A percentile compares a stretch with the other conserved stretches of the same genome.
These are phyloP conservation scores for Aphyosemion australe DNA, from an alignment of 2,113 vertebrate genomes.

Conservation along the genomic window DNA sequence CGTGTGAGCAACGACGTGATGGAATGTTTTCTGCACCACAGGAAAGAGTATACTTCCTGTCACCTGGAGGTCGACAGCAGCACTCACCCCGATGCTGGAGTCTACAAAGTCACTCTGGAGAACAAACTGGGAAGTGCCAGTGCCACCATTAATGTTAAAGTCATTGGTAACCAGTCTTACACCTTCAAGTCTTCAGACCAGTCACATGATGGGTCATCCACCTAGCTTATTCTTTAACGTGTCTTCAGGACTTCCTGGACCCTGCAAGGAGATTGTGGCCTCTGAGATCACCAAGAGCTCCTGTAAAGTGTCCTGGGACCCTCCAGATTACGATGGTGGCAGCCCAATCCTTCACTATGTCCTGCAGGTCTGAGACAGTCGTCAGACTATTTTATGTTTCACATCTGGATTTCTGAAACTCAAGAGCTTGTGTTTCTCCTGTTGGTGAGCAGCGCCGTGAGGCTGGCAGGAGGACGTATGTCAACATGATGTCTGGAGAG, in stretches of 20 bases:
- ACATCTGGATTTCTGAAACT: background rate
- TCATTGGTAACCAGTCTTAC: conserved; percentile 85
- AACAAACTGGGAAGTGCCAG: conserved; percentile 92
- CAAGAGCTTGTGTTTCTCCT: background rate
- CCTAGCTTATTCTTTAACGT: background rate
- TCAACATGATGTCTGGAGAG: conserved; percentile 98
- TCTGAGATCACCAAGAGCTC: conserved; percentile 93
- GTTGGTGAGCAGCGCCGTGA: conserved; percentile 85
- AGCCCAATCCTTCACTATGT: conserved; percentile 94
- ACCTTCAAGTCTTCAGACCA: background rate
- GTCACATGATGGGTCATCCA: background rate
- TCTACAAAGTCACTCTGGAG: conserved; percentile 94
- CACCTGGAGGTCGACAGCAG: conserved; percentile 88
- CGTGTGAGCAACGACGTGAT: background rate
- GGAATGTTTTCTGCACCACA: conserved; percentile 32
- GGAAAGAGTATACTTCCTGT: conserved; percentile 84
- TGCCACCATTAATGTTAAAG: conserved; percentile 95
- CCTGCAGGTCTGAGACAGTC: conserved; percentile 73
- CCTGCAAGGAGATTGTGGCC: conserved; percentile 92
- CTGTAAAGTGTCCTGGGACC: conserved; percentile 97
- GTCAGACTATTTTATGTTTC: background rate
- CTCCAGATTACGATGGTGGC: conserved; percentile 94
- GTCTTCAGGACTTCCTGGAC: conserved; percentile 89
- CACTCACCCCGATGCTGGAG: conserved; percentile 88
- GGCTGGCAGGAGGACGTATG: conserved; percentile 93